Evolutionary conservation across 2,797 vertebrate genomes (phyloP).

Genomic region (Dallia pectoralis): DNA sequence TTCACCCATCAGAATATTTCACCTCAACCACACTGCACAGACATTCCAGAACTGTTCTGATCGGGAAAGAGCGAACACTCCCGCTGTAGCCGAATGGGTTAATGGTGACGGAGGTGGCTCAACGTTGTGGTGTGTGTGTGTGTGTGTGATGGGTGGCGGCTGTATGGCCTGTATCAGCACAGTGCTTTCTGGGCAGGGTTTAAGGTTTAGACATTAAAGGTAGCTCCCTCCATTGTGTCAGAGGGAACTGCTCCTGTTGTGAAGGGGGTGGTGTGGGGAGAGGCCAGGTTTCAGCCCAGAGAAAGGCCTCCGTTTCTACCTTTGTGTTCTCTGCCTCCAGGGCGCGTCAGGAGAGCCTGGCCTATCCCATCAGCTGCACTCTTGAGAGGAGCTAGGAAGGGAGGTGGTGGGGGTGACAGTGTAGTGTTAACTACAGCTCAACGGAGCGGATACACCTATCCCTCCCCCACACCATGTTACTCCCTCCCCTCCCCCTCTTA

Average conservation of each 20-base stretch:
- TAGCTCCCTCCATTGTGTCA: constrained; percentile 25
- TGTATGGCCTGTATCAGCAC: constrained; percentile 2
- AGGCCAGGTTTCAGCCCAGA: constrained; percentile 47
- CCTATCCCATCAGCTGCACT: constrained; percentile 34
- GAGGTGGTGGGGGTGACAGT: constrained; percentile 26
- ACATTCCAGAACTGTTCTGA: not conserved
- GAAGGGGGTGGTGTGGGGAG: constrained; percentile 9
- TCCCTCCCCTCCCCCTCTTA: constrained; percentile 24
- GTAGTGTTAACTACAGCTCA: constrained; percentile 42
- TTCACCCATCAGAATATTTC: not conserved
- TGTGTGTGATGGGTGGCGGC: constrained; percentile 36
- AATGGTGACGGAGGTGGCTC: not conserved
- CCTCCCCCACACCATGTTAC: constrained; percentile 7
- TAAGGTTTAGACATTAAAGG: constrained; percentile 1
- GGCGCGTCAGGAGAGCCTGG: constrained; percentile 39
- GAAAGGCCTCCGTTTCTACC: constrained; percentile 36
- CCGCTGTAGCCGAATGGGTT: not conserved
- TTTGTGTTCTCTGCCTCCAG: constrained; percentile 45
- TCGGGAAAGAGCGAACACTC: not conserved
- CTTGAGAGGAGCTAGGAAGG: constrained; percentile 30
- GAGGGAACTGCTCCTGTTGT: constrained; percentile 41
- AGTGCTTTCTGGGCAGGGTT: constrained; percentile 30
- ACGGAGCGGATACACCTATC: constrained; percentile 31
- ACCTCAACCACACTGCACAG: not conserved
- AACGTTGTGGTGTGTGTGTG: not conserved